Evolutionary conservation across 2,888 invertebrate genomes (phyloP).

Genomic region (Hypercompe scribonia): DNA sequence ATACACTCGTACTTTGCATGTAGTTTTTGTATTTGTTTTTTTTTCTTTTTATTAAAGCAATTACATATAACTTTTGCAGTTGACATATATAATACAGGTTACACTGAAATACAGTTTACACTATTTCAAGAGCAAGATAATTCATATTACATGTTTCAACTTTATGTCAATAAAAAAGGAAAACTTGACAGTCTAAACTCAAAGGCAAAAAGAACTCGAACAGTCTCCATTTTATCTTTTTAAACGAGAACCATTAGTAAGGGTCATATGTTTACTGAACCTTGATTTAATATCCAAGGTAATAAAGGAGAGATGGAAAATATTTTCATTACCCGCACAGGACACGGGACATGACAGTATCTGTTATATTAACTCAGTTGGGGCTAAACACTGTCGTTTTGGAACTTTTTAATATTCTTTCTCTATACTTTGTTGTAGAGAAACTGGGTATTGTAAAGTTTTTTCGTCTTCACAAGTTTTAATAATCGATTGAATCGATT

Average conservation of each 20-base stretch:
- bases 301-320: slow-evolving; percentile 80
- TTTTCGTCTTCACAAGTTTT: not conserved
- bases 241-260: slow-evolving; percentile 44
- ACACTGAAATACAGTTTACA: no score
- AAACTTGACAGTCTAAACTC: not conserved
- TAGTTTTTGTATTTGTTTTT: no score
- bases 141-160: no score
- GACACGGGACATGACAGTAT: slow-evolving; percentile 68
- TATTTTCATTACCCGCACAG: slow-evolving; percentile 76
- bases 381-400: slow-evolving; percentile 55
- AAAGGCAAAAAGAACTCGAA: not conserved
- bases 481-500: not conserved
- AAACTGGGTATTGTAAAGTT: not conserved
- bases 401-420: slow-evolving; percentile 67
- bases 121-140: no score
- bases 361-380: slow-evolving; percentile 62
- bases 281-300: slow-evolving; percentile 77
- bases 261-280: slow-evolving; percentile 64
- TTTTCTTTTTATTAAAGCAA: no score
- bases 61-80: no score
- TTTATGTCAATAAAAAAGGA: no score
- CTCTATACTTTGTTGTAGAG: slow-evolving; percentile 33
- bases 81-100: no score
- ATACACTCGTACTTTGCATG: no score
- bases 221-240: not conserved